These are phyloP conservation scores for Acanthornis magna DNA, from an alignment of 2,797 vertebrate species.

Conservation along the genomic window DNA sequence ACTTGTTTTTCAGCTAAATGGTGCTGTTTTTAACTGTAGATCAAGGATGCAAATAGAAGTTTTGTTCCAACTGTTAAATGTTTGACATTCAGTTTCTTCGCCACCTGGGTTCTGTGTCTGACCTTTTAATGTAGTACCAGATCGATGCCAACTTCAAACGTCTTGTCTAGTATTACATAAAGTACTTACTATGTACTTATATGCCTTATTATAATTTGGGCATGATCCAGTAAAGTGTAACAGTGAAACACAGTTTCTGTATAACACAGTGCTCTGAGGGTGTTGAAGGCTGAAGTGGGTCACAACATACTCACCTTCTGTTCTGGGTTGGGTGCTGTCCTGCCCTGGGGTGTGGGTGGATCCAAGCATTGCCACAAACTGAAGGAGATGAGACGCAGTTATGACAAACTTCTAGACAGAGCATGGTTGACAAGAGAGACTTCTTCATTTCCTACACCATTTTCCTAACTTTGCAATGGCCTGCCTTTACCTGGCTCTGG, in stretches of 20 bases:
- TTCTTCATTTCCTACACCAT: rapidly evolving
- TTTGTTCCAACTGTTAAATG: neutral
- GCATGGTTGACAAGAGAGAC: neutral
- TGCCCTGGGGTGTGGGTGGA: neutral
- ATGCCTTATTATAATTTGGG: neutral
- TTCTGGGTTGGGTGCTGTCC: neutral
- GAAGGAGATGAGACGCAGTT: neutral
- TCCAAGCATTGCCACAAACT: rapidly evolving
- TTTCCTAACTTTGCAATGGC: neutral
- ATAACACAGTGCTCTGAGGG: neutral
- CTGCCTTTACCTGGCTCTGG: neutral
- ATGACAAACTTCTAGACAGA: neutral
- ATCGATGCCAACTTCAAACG: neutral
- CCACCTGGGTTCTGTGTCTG: neutral
- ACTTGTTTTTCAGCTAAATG: neutral
- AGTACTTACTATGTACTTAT: neutral
- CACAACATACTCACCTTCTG: neutral
- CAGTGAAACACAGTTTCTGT: neutral
- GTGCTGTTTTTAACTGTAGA: neutral
- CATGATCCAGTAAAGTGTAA: neutral
- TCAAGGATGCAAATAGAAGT: too few relatives aligned
- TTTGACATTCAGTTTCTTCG: neutral
- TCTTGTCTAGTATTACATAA: neutral
- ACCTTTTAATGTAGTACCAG: neutral
- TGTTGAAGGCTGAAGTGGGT: neutral